Base-by-base conservation (phyloP, 2,888 invertebrate species). In the Lycophotia porphyrea region DNA sequence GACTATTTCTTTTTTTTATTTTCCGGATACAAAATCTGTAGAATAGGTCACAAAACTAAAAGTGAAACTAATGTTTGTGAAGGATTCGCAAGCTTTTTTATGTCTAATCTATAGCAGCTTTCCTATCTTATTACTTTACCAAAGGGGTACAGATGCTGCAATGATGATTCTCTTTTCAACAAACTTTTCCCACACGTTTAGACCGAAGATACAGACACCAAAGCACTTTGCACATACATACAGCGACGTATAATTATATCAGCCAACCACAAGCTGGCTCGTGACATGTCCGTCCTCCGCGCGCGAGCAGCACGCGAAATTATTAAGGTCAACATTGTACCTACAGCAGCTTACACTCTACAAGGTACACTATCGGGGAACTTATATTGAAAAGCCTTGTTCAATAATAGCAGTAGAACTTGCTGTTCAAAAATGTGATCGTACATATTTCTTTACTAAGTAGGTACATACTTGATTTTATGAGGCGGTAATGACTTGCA, bases 281-380 rank as follows among this genome's bases (percentile, higher is more conserved):
- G 94, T 94, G 94, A 93, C 92, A 88, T 79, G 90, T 70, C 84
- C 93, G 92, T 92, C 93, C 93, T 92, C 90, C 79, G 72, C 81
- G 83, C 85, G 79, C 83, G 88, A 87, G 84, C 86, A 61, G 76
- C 85, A 84, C 80, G 85, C 87, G 75, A 87, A 80, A 87, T 88
- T 27, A 86, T 87, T 90, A 84, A 88, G 88, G 87, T 83, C 86
- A 86, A 77, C 77, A 79, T 75, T 76, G 75, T 84, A 81, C 74
- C 58, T 78, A 76, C 67, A 61, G 24, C n/a, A n/a, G n/a, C n/a
- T n/a, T n/a, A n/a, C n/a, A n/a, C n/a, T 34, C 55, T 42, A 42
- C 39, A 15, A 42, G 58, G 36, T 69, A 69, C 24, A 71, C 24
- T 65, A 61, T 18, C 47, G n/a, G 52, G 27, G 31, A 66, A 55